phyloP scores from a whole-genome alignment of 1,140 invertebrate species.

The Trialeurodes vaporariorum region DNA sequence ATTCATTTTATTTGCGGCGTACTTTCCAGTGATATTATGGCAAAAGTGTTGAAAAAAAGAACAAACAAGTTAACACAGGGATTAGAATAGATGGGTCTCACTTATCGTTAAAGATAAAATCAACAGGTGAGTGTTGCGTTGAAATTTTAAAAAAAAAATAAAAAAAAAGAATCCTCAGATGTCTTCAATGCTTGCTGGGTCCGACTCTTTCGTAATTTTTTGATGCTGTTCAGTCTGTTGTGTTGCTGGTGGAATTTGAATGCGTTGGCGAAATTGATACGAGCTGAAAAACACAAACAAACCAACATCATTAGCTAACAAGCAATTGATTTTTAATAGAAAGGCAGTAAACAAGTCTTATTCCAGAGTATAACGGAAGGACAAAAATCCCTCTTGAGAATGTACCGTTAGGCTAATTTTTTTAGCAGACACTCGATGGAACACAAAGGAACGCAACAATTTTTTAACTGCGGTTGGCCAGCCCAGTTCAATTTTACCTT shows the following conservation, averaged over 20 bases:
- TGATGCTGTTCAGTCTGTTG: conserved; percentile 41
- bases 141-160: conserved; percentile 9
- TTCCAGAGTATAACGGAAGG: too few species aligned
- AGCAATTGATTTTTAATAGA: too few species aligned
- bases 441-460: too few species aligned
- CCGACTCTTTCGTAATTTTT: too few species aligned
- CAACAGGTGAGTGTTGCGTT: neutral
- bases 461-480: too few species aligned
- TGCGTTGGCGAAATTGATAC: neutral
- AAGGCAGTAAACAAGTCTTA: too few species aligned
- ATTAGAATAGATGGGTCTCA: neutral
- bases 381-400: too few species aligned
- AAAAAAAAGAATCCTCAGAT: conserved; percentile 63
- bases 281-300: conserved; percentile 2
- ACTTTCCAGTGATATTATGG: neutral
- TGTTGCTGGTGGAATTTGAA: conserved; percentile 31
- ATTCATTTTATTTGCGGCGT: neutral
- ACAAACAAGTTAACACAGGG: conserved; percentile 2
- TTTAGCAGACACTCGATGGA: too few species aligned
- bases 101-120: conserved; percentile 5
- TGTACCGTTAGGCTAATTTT: too few species aligned
- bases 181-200: conserved; percentile 82
- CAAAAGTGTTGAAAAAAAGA: conserved; percentile 4
- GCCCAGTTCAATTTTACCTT: too few species aligned
- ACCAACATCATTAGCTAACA: too few species aligned